Percentiles rank a stretch among this genome's conserved stretches.
Conservation (phyloP, 2,888 invertebrate species). For the Melanostoma mellinum region DNA sequence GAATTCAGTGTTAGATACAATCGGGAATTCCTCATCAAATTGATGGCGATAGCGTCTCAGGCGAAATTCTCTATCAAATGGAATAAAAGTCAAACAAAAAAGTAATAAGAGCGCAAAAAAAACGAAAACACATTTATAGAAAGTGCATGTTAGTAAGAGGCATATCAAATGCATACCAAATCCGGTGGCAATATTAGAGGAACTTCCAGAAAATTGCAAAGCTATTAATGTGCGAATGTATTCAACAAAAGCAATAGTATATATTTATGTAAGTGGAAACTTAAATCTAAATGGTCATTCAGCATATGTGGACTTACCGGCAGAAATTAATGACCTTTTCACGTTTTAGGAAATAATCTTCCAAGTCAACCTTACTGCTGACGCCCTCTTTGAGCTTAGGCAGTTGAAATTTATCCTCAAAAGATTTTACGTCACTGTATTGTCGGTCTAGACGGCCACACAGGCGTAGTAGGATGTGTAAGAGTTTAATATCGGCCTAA, state of each 20-base stretch:
- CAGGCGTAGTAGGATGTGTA: constrained; percentile 78
- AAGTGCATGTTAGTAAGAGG: constrained; percentile 16
- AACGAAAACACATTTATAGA: background rate
- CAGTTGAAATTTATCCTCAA: constrained; percentile 79
- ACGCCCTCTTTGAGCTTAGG: constrained; percentile 78
- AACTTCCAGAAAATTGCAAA: constrained; percentile 44
- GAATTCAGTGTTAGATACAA: constrained; percentile 77
- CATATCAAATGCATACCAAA: constrained; percentile 49
- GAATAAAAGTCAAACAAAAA: constrained; percentile 8
- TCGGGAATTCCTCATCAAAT: constrained; percentile 78
- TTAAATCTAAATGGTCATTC: background rate
- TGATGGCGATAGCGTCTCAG: constrained; percentile 81
- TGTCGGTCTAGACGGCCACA: constrained; percentile 79
- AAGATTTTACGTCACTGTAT: constrained; percentile 75
- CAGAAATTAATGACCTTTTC: constrained; percentile 80
- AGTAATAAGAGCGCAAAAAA: background rate
- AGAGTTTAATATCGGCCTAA: constrained; percentile 79
- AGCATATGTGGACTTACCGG: constrained; percentile 75
- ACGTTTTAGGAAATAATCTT: constrained; percentile 80
- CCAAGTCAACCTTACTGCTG: constrained; percentile 78
- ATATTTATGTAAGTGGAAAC: background rate
- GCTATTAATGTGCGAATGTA: constrained; percentile 35
- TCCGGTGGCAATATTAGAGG: constrained; percentile 37
- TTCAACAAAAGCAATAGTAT: constrained; percentile 9
- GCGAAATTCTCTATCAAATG: constrained; percentile 77